These are phyloP conservation scores for Zeuzera pyrina DNA, from an alignment of 2,888 invertebrate genomes.

Conservation along the genomic window DNA sequence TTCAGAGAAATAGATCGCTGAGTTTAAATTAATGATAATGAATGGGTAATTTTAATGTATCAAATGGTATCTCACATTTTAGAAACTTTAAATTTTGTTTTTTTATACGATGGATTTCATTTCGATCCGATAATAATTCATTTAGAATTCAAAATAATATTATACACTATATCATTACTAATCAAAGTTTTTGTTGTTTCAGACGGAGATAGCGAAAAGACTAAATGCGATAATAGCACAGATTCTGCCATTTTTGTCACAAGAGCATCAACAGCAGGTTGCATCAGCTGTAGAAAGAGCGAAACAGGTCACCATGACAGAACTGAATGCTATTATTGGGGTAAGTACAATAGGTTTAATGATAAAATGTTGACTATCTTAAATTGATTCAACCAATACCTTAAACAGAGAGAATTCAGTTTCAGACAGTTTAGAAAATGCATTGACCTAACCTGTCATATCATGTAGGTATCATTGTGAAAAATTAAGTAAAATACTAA, in stretches of 20 bases:
- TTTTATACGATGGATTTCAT: neutral
- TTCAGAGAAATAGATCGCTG: constrained; percentile 35
- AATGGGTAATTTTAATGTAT: constrained; percentile 1
- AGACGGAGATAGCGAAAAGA: constrained; percentile 97
- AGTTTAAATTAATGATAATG: constrained; percentile 28
- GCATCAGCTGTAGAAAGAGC: constrained; percentile 94
- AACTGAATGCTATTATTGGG: constrained; percentile 94
- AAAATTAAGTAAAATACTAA: no score
- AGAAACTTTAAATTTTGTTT: neutral
- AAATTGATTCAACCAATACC: no score
- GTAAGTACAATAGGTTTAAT: constrained; percentile 74
- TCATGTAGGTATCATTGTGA: no score
- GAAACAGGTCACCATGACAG: constrained; percentile 96
- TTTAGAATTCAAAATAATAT: neutral
- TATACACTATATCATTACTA: no score
- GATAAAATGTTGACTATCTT: no score
- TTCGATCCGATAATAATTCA: neutral
- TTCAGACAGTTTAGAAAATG: no score
- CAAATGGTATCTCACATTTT: no score
- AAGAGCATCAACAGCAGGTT: constrained; percentile 94
- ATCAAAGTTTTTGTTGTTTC: constrained; percentile 41
- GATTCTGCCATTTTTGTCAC: constrained; percentile 92
- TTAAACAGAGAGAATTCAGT: no score
- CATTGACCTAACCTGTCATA: no score
- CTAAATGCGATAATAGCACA: constrained; percentile 94